phyloP scores from a whole-genome alignment of 2,797 vertebrate genomes.

The Poecile montanus region DNA sequence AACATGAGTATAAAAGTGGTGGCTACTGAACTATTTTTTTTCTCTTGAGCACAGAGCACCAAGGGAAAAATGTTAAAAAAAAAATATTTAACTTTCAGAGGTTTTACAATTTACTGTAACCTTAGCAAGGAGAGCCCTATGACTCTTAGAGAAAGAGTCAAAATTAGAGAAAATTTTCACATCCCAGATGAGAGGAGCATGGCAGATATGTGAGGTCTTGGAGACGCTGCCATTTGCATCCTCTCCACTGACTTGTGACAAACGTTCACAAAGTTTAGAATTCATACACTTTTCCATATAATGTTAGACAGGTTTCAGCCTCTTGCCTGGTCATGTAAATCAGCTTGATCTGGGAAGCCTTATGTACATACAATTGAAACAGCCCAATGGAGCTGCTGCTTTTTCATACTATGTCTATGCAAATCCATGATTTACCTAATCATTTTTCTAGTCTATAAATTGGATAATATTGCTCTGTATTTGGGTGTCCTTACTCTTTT shows the following conservation, averaged over 20 bases:
- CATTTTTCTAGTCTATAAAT: neutral
- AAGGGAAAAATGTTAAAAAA: neutral
- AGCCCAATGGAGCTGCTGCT: neutral
- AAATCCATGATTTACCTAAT: neutral
- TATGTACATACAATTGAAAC: neutral
- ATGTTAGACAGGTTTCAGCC: neutral
- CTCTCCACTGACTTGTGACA: neutral
- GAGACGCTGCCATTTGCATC: neutral
- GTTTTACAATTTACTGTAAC: neutral
- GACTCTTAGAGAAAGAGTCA: neutral
- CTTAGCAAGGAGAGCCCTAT: neutral
- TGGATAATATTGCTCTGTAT: neutral
- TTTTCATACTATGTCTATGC: neutral
- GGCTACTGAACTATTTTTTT: neutral
- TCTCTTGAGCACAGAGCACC: rapidly evolving
- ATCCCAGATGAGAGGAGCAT: rapidly evolving
- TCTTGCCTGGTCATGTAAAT: neutral
- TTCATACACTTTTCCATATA: neutral
- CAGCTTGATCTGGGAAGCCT: neutral
- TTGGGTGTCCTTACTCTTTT: neutral
- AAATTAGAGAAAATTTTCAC: neutral
- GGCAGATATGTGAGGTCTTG: neutral
- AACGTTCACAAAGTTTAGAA: neutral
- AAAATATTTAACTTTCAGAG: neutral
- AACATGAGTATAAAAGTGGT: neutral